These are phyloP conservation scores for Anguilla pacifica DNA, from an alignment of 2,797 vertebrate genomes.

Conservation along the genomic window DNA sequence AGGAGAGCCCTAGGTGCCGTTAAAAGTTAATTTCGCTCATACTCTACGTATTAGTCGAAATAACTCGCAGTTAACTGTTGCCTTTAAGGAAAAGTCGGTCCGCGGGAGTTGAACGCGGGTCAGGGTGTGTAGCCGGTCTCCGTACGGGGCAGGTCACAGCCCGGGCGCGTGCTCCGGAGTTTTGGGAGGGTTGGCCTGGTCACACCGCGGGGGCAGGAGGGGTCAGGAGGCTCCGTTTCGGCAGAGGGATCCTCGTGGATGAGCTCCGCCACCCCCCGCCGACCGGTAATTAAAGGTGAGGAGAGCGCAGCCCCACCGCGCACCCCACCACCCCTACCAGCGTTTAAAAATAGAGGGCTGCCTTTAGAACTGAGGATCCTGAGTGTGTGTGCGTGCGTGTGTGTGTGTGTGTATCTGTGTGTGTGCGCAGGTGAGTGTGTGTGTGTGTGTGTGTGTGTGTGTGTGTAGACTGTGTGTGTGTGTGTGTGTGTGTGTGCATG, in stretches of 20 bases:
- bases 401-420: background rate
- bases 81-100: background rate
- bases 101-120: background rate
- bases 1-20: slow-evolving; percentile 1
- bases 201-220: background rate
- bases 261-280: background rate
- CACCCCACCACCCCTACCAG: background rate
- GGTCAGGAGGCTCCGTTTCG: background rate
- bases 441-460: background rate
- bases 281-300: slow-evolving; percentile 22
- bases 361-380: background rate
- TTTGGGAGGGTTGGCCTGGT: background rate
- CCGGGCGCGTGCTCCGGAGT: background rate
- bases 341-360: slow-evolving; percentile 26
- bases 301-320: slow-evolving; percentile 10
- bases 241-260: background rate
- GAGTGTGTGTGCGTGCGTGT: background rate
- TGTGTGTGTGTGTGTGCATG: background rate
- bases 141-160: background rate
- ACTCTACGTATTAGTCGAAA: background rate
- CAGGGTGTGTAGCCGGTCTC: background rate
- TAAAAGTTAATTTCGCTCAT: background rate
- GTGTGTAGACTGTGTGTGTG: background rate
- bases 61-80: background rate
- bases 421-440: background rate